phyloP scores from a whole-genome alignment of 2,113 vertebrate genomes.

The Choloepus hoffmanni region DNA sequence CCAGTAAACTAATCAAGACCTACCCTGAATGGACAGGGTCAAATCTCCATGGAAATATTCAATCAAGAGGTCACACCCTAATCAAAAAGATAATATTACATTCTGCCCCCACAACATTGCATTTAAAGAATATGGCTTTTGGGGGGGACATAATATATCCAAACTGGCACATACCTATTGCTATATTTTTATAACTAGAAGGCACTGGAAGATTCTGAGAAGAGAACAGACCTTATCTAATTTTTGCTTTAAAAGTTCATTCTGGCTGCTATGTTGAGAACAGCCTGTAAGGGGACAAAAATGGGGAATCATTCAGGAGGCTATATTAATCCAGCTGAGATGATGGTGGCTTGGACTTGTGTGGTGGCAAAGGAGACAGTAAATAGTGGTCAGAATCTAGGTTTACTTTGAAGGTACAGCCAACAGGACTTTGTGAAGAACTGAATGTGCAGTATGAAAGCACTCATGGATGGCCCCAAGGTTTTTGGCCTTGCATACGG shows the following conservation, averaged over 20 bases:
- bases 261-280: neutral
- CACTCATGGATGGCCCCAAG: neutral
- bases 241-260: constrained; percentile 1
- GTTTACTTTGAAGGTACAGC: neutral
- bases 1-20: no score
- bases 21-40: no score
- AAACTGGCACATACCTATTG: neutral
- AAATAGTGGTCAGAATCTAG: constrained; percentile 7
- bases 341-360: neutral
- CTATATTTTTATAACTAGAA: neutral
- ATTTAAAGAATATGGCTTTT: no score
- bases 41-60: no score
- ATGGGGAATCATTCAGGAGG: neutral
- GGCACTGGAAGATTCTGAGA: neutral
- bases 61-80: no score
- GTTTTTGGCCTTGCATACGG: neutral
- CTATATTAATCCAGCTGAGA: neutral
- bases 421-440: neutral
- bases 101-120: no score
- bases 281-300: neutral
- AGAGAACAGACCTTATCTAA: neutral
- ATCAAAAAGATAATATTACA: no score
- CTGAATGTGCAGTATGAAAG: neutral
- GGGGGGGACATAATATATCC: no score
- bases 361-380: neutral